These are phyloP conservation scores for Danaus melanippus DNA, from an alignment of 1,140 invertebrate species.

Conservation along the genomic window DNA sequence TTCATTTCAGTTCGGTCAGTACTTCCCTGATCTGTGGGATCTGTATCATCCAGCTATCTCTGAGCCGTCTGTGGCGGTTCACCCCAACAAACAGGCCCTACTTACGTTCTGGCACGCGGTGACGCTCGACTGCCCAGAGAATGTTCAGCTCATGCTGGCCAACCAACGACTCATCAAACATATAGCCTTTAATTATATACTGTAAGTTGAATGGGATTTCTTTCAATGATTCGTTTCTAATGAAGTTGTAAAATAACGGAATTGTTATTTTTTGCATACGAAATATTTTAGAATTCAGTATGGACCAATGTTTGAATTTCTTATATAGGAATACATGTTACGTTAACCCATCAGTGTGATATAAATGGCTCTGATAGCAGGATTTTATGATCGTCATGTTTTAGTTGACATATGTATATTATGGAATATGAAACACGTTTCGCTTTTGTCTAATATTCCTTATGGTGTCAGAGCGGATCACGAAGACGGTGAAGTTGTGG, in stretches of 20 bases:
- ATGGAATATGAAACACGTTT: too few relatives aligned
- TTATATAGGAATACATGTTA: too few relatives aligned
- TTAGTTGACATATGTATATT: too few relatives aligned
- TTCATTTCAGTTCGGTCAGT: constrained; percentile 81
- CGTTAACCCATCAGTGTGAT: too few relatives aligned
- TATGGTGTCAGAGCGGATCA: constrained; percentile 84
- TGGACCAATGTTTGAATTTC: background rate
- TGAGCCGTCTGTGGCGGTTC: constrained; percentile 94
- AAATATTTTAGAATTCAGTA: background rate
- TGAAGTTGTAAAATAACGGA: background rate
- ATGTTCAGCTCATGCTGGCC: constrained; percentile 88
- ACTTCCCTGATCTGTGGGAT: constrained; percentile 93
- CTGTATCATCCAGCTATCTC: constrained; percentile 94
- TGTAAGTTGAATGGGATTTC: constrained; percentile 77
- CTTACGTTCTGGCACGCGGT: constrained; percentile 95
- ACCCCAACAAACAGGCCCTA: constrained; percentile 95
- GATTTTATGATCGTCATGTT: too few relatives aligned
- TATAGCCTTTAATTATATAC: constrained; percentile 96
- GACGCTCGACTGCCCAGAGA: constrained; percentile 92
- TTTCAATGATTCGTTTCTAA: background rate
- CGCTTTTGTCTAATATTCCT: too few relatives aligned
- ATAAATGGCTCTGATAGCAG: too few relatives aligned
- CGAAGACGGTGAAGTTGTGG: constrained; percentile 94
- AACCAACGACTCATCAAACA: constrained; percentile 91
- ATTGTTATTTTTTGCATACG: background rate